Base-by-base conservation (phyloP, 2,797 vertebrate species). In the Tragopan temminckii region DNA sequence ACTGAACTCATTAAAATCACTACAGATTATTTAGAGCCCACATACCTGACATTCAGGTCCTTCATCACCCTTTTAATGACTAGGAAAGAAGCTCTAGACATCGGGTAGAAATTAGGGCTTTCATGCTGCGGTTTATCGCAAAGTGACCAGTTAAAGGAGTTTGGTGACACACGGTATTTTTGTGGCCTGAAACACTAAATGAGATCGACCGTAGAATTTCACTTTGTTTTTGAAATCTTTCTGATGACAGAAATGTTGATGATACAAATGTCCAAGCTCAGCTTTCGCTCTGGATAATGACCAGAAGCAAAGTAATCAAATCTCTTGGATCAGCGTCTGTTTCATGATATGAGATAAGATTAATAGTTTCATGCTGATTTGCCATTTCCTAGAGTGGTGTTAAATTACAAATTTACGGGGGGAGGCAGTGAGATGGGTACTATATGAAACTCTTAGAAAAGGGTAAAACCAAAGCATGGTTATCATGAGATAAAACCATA, bases 321-420 rank as follows among this genome's bases (percentile, higher is more conserved):
- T 94, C 64, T 92, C 85, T 85, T 83, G 82, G 69, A 95, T 95
- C 86, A 88, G 78, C 80, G 76, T 95, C 90, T 94, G 89, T 75
- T 93, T 93, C 80, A 84, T 62, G 93, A 94, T 93, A 90, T 0
- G 5, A 86, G 77, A 88, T 93, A 95, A 96, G 91, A 97, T 95
- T 92, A 97, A 96, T 88, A 90, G 89, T 90, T 96, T 88, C 91
- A 87, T 80, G 92, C 88, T 94, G 92, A 89, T 94, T 90, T 95
- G 95, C 90, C 93, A 96, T 95, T 97, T 97, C 88, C 89, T 85
- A 80, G 66, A 92, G 53, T 93, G 64, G 61, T 62, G 67, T 94
- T 90, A 95, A 96, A 96, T 95, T 95, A 95, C 69, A 95, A 74
- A 94, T 93, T 95, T 93, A 92, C 19, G 9, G 85, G 77, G 35